Evolutionary conservation across 2,888 invertebrate genomes (phyloP).

Genomic region (Parasteatoda lunata): DNA sequence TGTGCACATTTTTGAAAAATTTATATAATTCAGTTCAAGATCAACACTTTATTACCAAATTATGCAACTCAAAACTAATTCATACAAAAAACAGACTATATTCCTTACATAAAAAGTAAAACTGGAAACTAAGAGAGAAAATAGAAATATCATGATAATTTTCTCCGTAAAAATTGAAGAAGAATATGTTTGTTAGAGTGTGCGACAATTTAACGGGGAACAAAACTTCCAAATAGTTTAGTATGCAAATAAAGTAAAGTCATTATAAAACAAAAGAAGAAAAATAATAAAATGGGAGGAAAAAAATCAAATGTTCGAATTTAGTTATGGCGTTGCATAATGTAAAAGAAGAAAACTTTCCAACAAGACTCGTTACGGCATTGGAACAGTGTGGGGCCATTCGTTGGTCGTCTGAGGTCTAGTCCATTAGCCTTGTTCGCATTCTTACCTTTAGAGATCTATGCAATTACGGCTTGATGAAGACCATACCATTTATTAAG

Average conservation of each 20-base stretch:
- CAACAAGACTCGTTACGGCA: slow-evolving; percentile 55
- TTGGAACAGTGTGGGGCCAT: slow-evolving; percentile 24
- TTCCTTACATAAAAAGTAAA: no score
- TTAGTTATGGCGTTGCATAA: slow-evolving; percentile 49
- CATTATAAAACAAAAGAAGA: no score
- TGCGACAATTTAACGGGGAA: not conserved
- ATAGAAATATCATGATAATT: no score
- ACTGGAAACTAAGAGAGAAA: no score
- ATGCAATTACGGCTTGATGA: slow-evolving; percentile 58
- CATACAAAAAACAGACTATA: no score
- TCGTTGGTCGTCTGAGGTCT: slow-evolving; percentile 34
- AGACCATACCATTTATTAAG: slow-evolving; percentile 63
- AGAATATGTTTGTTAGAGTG: not conserved
- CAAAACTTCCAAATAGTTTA: no score
- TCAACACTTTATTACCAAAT: no score
- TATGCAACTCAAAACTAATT: no score
- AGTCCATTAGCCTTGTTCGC: slow-evolving; percentile 52
- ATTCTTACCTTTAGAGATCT: slow-evolving; percentile 59
- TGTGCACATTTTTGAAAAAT: no score
- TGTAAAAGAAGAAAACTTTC: slow-evolving; percentile 40
- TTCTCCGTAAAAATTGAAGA: not conserved
- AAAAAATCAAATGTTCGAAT: slow-evolving; percentile 58
- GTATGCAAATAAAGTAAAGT: no score
- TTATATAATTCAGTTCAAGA: no score
- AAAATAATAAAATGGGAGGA: no score